Percentiles rank a stretch among this genome's conserved stretches.
These are phyloP conservation scores for Epinephelus moara DNA, from an alignment of 2,113 vertebrate species.

Conservation along the genomic window DNA sequence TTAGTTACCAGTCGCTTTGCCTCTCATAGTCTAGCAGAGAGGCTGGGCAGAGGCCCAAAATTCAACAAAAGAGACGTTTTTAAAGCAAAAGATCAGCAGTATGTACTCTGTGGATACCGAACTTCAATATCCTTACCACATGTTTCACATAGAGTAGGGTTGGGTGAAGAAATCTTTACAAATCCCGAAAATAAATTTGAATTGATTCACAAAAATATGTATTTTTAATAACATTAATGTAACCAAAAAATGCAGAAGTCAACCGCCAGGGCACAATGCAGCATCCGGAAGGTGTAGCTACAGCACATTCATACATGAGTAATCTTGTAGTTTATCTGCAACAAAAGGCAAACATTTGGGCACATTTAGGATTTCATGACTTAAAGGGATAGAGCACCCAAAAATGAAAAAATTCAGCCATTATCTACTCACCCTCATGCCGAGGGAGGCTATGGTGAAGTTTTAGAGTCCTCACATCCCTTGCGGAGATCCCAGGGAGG, in stretches of 20 bases:
- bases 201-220: neutral
- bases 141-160: neutral
- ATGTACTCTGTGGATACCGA: neutral
- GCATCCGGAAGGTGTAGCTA: no score
- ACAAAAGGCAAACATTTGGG: neutral
- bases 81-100: neutral
- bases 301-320: neutral
- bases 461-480: no score
- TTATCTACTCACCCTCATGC: no score
- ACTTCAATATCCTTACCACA: neutral
- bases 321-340: neutral
- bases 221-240: no score
- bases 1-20: constrained; percentile 14
- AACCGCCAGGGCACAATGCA: no score
- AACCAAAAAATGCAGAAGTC: no score
- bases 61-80: neutral
- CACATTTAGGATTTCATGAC: neutral
- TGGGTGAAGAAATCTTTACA: neutral
- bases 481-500: no score
- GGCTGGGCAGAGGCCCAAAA: neutral
- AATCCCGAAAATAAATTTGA: neutral
- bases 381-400: no score
- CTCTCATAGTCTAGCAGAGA: neutral
- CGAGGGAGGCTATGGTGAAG: no score
- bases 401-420: no score